A percentile compares a stretch with the other conserved stretches of the same genome.
phyloP scores from a whole-genome alignment of 2,888 invertebrate genomes.

The Cerastoderma edule region DNA sequence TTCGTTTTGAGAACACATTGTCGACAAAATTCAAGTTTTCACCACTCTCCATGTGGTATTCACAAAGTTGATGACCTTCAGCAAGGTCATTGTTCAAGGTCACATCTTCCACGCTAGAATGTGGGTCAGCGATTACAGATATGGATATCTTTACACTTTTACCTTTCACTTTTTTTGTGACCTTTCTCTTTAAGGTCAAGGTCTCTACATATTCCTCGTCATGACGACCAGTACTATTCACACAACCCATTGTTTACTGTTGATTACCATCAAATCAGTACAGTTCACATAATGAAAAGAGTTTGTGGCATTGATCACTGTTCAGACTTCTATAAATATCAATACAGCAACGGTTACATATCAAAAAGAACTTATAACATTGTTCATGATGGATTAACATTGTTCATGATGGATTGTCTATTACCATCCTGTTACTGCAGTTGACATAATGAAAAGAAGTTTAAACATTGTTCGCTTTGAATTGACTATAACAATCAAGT shows the following conservation, averaged over 20 bases:
- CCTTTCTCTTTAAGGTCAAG: slow-evolving; percentile 51
- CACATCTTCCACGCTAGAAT: slow-evolving; percentile 42
- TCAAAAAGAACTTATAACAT: too few species aligned
- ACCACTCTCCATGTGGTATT: slow-evolving; percentile 6
- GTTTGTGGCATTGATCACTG: too few species aligned
- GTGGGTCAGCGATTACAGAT: slow-evolving; percentile 52
- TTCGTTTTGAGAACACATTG: slow-evolving; percentile 11
- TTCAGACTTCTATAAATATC: too few species aligned
- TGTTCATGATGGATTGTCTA: too few species aligned
- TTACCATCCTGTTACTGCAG: too few species aligned
- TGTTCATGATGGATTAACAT: too few species aligned
- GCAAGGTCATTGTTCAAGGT: slow-evolving; percentile 23
- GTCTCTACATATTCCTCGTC: slow-evolving; percentile 56
- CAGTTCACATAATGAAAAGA: too few species aligned
- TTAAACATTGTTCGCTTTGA: too few species aligned
- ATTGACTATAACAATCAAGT: too few species aligned
- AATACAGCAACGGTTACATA: too few species aligned
- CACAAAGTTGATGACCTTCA: slow-evolving; percentile 2
- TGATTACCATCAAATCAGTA: too few species aligned
- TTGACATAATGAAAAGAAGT: too few species aligned
- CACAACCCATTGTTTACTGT: slow-evolving; percentile 57
- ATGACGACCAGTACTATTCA: slow-evolving; percentile 35
- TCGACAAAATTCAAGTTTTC: background rate
- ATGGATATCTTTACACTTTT: slow-evolving; percentile 57
- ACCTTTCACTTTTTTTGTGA: slow-evolving; percentile 47